Percentiles rank a stretch among this genome's conserved stretches.
Conservation (phyloP, 2,888 invertebrate genomes). For the Cosmorhoe ocellata region DNA sequence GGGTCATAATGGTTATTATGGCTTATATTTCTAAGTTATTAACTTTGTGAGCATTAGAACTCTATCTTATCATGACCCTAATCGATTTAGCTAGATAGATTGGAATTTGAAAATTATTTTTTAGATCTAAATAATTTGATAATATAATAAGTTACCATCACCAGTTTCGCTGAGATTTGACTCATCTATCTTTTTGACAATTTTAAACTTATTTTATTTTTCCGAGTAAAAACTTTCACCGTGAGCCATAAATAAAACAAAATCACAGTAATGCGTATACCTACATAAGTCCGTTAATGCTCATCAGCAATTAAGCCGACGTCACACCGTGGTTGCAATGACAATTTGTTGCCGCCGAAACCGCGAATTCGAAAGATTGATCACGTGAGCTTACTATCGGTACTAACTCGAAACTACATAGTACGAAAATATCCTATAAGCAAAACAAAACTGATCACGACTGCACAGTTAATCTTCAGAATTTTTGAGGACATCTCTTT, state of each 20-base stretch:
- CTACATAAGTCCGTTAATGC: constrained; percentile 53
- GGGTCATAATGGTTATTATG: not conserved
- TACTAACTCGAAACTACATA: constrained; percentile 5
- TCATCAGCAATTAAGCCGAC: constrained; percentile 51
- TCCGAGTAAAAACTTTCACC: too few species aligned
- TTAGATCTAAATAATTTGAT: too few species aligned
- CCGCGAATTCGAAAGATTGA: constrained; percentile 31
- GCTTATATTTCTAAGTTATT: not conserved
- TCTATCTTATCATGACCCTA: constrained; percentile 29
- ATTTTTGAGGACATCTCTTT: too few species aligned
- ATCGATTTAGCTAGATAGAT: constrained; percentile 3
- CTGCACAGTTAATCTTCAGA: too few species aligned
- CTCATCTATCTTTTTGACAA: too few species aligned
- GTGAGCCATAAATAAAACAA: constrained; percentile 15
- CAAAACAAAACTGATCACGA: too few species aligned
- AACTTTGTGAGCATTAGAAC: not conserved
- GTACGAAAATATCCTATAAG: not conserved
- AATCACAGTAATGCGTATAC: constrained; percentile 30
- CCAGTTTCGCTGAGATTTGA: too few species aligned
- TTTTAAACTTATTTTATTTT: too few species aligned
- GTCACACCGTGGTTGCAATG: constrained; percentile 44
- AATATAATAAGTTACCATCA: too few species aligned
- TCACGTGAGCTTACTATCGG: constrained; percentile 14
- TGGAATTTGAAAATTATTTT: constrained; percentile 3
- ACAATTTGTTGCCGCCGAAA: constrained; percentile 48